phyloP scores from a whole-genome alignment of 1,140 invertebrate species.

The Liolophura sinensis region DNA sequence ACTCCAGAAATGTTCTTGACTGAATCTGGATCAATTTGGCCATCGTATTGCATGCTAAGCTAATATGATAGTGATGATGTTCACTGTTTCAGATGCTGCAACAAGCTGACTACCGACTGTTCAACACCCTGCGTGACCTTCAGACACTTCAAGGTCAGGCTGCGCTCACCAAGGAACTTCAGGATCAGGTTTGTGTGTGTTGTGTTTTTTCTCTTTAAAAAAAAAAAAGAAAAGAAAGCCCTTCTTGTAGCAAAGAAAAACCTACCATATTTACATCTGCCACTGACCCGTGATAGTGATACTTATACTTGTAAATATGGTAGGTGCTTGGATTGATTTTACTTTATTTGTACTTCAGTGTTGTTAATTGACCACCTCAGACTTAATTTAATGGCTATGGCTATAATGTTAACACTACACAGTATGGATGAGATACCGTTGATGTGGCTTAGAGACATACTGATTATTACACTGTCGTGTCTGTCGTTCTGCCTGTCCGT shows the following conservation, averaged over 20 bases:
- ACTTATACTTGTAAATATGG: too few species aligned
- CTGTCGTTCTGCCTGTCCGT: neutral
- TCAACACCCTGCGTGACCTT: constrained; percentile 38
- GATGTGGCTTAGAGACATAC: too few species aligned
- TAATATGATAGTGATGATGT: neutral
- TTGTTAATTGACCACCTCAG: too few species aligned
- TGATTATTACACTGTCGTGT: neutral
- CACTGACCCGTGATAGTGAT: too few species aligned
- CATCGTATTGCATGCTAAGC: too few species aligned
- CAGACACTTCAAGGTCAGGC: constrained; percentile 32
- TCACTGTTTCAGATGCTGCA: constrained; percentile 37
- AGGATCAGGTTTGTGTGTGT: constrained; percentile 35
- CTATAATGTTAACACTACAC: too few species aligned
- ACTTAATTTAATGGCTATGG: too few species aligned
- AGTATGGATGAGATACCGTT: too few species aligned
- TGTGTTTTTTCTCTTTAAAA: neutral
- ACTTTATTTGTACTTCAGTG: too few species aligned
- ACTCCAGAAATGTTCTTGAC: neutral
- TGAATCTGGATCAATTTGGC: too few species aligned
- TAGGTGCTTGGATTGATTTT: too few species aligned
- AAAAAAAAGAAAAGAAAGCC: neutral
- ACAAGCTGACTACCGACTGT: constrained; percentile 29
- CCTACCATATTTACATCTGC: too few species aligned
- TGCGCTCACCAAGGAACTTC: constrained; percentile 32
- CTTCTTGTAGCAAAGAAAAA: neutral